phyloP scores from a whole-genome alignment of 2,888 invertebrate genomes.

The Petrolisthes cinctipes region DNA sequence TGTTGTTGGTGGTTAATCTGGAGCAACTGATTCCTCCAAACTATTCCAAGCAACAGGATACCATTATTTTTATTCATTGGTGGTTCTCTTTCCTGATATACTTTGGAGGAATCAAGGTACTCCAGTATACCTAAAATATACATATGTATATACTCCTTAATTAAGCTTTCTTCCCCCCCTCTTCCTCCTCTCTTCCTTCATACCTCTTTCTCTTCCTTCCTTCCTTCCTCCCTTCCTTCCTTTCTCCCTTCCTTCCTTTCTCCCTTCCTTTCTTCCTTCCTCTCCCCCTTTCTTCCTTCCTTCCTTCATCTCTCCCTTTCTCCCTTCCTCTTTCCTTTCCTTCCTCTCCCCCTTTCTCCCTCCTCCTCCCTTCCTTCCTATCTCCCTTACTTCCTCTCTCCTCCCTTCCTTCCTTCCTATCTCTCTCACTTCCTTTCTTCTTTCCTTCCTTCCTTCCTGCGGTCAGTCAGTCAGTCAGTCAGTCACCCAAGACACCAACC shows the following conservation, averaged over 20 bases:
- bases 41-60: too few species aligned
- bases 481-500: not conserved
- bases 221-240: not conserved
- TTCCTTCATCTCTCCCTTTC: not conserved
- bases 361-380: not conserved
- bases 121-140: too few species aligned
- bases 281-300: not conserved
- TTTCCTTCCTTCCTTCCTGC: not conserved
- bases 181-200: not conserved
- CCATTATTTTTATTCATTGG: too few species aligned
- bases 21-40: too few species aligned
- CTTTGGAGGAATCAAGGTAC: too few species aligned
- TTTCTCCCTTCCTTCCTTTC: not conserved
- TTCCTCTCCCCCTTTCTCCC: not conserved
- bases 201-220: not conserved
- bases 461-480: not conserved
- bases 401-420: not conserved
- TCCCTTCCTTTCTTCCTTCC: not conserved
- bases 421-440: not conserved
- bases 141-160: too few species aligned
- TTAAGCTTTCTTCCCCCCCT: not conserved
- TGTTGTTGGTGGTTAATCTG: too few species aligned
- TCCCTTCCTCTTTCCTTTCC: not conserved
- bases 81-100: too few species aligned
- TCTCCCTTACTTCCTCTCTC: not conserved